Base-by-base conservation (phyloP, 2,797 vertebrate species). In the Acanthis flammea region DNA sequence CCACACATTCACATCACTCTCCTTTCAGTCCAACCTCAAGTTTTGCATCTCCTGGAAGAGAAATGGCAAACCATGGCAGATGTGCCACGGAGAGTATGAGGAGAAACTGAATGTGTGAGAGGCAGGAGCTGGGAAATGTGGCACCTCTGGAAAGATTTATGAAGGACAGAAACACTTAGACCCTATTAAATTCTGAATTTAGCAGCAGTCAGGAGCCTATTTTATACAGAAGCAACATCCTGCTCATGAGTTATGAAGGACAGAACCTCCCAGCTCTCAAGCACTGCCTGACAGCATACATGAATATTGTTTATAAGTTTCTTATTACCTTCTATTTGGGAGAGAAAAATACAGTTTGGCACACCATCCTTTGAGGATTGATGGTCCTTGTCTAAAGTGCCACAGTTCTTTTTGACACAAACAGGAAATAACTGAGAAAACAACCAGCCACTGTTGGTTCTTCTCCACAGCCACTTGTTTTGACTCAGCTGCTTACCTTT, bases 401-500 rank as follows among this genome's bases (percentile, higher is more conserved):
- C 89, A 86, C 86, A 90, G 78, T 88, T 86, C 65, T 86, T 50
- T 87, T 85, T 80, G 68, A 94, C 72, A 90, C 35, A 90, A 88
- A 77, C 45, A 88, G 62, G 91, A 93, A 95, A 88, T 86, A 95
- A 78, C 86, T 31, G 68, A 92, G 62, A 65, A 93, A 88, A 91
- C 42, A 81, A 76, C 30, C 85, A 87, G 30, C 42, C 51, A 22
- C 71, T 77, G 35, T 23, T 84, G 74, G 45, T 88, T 67, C 71
- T 58, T 79, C 82, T 57, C 87, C 45, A 70, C 44, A 78, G 58
- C 19, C 51, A 57, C 30, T 74, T 60, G 50, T 42, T 94, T 82
- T 71, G 58, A 68, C 65, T 78, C 58, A 45, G 31, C 85, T n/a
- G 18, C 95, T 94, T 97, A 99, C 99, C 99, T 98, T 97, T 97